These are phyloP conservation scores for Gambusia yucatana DNA, from an alignment of 2,797 vertebrate genomes.

Conservation along the genomic window DNA sequence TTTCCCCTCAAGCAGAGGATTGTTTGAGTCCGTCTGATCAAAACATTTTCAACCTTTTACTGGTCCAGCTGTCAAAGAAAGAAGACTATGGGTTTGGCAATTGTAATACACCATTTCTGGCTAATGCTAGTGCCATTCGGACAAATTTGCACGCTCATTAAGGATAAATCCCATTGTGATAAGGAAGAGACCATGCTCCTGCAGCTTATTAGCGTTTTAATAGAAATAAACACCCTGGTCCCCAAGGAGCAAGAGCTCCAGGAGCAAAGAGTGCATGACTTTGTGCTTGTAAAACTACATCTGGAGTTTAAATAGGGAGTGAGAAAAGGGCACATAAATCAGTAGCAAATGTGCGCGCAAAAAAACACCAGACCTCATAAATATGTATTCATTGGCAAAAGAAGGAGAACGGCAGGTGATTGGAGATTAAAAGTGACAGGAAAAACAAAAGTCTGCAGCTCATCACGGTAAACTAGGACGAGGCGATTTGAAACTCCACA, in stretches of 20 bases:
- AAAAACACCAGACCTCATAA: constrained; percentile 69
- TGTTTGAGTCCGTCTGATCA: constrained; percentile 80
- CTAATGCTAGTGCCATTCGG: constrained; percentile 37
- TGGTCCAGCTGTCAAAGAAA: constrained; percentile 63
- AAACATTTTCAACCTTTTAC: constrained; percentile 71
- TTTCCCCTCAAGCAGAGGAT: constrained; percentile 45
- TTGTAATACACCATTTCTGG: constrained; percentile 39
- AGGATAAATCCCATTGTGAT: constrained; percentile 48
- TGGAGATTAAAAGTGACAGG: constrained; percentile 69
- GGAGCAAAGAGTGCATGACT: constrained; percentile 42
- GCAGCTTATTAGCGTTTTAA: constrained; percentile 47
- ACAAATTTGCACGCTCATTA: constrained; percentile 62
- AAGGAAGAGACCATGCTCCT: constrained; percentile 45
- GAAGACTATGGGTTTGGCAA: constrained; percentile 46
- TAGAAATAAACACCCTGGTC: constrained; percentile 69
- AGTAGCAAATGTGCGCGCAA: constrained; percentile 72
- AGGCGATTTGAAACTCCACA: constrained; percentile 42
- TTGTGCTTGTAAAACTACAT: constrained; percentile 59
- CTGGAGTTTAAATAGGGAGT: constrained; percentile 67
- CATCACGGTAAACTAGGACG: constrained; percentile 43
- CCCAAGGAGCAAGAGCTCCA: constrained; percentile 19
- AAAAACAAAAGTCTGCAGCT: constrained; percentile 59
- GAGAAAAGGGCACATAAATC: constrained; percentile 67
- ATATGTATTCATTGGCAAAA: constrained; percentile 68
- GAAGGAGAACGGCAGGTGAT: constrained; percentile 60